Base-by-base conservation (phyloP, 2,113 vertebrate genomes). In the Ceyx margarethae region DNA sequence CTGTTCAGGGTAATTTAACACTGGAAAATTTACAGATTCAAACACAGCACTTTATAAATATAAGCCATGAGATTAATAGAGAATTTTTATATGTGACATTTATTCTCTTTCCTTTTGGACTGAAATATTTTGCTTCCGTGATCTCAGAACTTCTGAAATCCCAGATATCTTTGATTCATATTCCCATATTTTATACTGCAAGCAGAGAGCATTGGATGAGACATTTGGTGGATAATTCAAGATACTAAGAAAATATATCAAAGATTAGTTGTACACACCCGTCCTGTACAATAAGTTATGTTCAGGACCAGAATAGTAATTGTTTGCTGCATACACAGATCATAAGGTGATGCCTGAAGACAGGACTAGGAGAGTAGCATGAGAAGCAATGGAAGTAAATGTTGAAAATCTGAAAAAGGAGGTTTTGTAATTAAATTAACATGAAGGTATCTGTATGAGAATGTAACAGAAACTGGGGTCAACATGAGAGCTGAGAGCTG, bases 1-100 rank as follows among this genome's bases (percentile, higher is more conserved):
- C 96, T 97, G 95, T 97, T 96, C 91, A 37, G 93, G 91, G 91
- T 86, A 97, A 97, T 97, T 97, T 97, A 85, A 94, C 92, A 73
- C 74, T 96, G 90, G 86, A 95, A 97, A 97, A 97, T 97, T 90
- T 96, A 83, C 95, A 93, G 94, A 91, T 66, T 95, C 75, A 76
- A 87, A 91, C 31, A 31, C 45, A 88, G 90, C 85, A 77, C 75
- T 94, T 89, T 93, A 94, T 95, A 97, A 97, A 96, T 94, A 97
- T 68, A 94, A 96, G 62, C 94, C 84, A 89, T 92, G 89, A 87
- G 95, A 89, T 53, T 35, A 90, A 96, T 86, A 94, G 92, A 69
- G 80, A 92, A 85, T 81, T 77, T 92, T 93, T 85, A 86, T 81
- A 56, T 58, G 66, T 91, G 86, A 95, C 82, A 78, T 82, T 96